Evolutionary conservation across 2,113 vertebrate genomes (phyloP).

Genomic region (Diglossa brunneiventris): DNA sequence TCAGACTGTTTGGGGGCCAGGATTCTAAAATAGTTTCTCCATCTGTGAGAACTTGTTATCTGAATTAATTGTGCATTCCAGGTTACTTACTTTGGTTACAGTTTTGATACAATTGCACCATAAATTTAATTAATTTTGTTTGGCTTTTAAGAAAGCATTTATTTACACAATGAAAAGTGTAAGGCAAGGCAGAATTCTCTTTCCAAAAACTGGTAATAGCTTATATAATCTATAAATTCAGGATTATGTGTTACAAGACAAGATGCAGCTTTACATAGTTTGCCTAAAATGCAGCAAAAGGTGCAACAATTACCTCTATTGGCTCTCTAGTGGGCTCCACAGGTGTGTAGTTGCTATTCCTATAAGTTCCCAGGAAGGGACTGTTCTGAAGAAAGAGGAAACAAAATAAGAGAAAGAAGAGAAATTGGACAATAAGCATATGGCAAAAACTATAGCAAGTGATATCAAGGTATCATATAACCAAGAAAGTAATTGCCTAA

Average conservation of each 20-base stretch:
- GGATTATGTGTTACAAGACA: not conserved
- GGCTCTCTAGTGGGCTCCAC: slow-evolving; percentile 65
- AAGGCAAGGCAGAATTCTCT: not conserved
- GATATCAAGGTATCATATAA: not conserved
- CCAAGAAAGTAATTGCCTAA: not conserved
- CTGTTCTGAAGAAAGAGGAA: slow-evolving; percentile 64
- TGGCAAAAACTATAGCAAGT: not conserved
- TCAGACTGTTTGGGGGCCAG: not conserved
- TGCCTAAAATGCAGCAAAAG: not conserved
- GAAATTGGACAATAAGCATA: not conserved
- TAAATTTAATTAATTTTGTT: not conserved
- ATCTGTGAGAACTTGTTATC: not conserved
- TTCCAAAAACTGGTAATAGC: not conserved
- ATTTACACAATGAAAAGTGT: not conserved
- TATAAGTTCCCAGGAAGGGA: slow-evolving; percentile 81
- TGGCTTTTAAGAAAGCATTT: not conserved
- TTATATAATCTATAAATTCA: not conserved
- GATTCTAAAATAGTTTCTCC: not conserved
- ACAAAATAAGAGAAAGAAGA: not conserved
- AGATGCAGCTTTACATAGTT: not conserved
- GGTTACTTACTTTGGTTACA: not conserved
- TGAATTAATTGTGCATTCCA: not conserved
- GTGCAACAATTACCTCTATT: slow-evolving; percentile 69
- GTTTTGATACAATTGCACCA: not conserved
- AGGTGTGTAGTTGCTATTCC: slow-evolving; percentile 81